Base-by-base conservation (phyloP, 2,888 invertebrate species). In the Cacoxenus indagator region DNA sequence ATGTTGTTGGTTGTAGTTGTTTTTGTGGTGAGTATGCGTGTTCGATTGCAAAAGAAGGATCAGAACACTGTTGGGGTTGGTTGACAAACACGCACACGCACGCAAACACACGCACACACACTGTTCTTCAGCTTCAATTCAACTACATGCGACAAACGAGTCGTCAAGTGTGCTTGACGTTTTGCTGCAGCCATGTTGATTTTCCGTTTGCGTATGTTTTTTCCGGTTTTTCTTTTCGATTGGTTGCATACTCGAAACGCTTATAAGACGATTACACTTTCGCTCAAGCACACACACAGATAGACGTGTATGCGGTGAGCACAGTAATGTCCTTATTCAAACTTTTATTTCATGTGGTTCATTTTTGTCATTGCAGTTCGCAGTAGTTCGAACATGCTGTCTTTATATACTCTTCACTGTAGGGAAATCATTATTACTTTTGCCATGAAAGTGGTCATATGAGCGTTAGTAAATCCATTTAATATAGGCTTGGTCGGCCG, bases 281-380 rank as follows among this genome's bases (percentile, higher is more conserved):
- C 31, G 43, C 62, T 67, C 61, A 57, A 5, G 54, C n/a, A 59
- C 48, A 55, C 29, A 64, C 26, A 22, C 29, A 27, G 43, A 48
- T 22, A 67, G 65, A 54, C 67, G 65, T 71, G 73, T 59, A 51
- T 70, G 48, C 62, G 64, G 76, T 82, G 78, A 76, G 61, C 78
- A 76, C 76, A 75, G 80, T 83, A 83, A 81, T 83, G 79, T 80
- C 79, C 82, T 80, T 80, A 81, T 77, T 82, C 82, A 83, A 81
- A 81, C 83, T 81, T 83, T 78, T 80, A 14, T 46, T 27, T 48
- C 27, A 37, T 37, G 51, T 65, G 70, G 62, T 54, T 31, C 51
- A 62, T 71, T 69, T 67, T 67, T 61, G 59, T 66, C 51, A 19
- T 73, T 69, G 68, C 65, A 51, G 62, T 67, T 61, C 22, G n/a